These are phyloP conservation scores for Keiferia lycopersicella DNA, from an alignment of 2,888 invertebrate genomes.

Conservation along the genomic window DNA sequence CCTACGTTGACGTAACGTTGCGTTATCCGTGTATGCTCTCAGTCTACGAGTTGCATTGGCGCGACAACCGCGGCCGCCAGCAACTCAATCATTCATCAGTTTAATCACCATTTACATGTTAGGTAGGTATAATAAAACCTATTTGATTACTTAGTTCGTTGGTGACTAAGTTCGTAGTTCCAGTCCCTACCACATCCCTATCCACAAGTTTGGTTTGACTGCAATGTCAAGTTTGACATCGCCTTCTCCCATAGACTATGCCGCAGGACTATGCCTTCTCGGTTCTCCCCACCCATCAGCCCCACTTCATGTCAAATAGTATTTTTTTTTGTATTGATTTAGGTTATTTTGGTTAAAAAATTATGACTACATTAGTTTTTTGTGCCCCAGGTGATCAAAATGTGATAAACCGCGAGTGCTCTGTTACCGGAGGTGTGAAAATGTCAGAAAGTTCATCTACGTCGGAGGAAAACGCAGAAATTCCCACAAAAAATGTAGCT, in stretches of 20 bases:
- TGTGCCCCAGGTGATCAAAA: conserved; percentile 1
- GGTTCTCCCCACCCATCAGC: neutral
- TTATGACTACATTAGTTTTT: neutral
- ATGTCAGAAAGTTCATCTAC: conserved; percentile 17
- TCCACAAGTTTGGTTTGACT: neutral
- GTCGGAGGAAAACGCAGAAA: conserved; percentile 11
- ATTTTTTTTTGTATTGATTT: neutral
- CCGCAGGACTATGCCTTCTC: too few species aligned
- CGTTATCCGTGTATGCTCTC: conserved; percentile 38
- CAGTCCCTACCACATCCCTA: too few species aligned
- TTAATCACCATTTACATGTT: neutral
- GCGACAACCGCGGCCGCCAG: conserved; percentile 35
- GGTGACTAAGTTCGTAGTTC: too few species aligned
- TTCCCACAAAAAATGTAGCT: neutral
- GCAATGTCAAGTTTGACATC: neutral
- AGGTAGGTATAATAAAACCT: conserved; percentile 5
- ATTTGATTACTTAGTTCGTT: neutral
- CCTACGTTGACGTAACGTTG: conserved; percentile 30
- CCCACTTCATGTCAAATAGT: neutral
- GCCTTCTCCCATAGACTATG: too few species aligned
- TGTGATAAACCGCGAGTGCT: conserved; percentile 13
- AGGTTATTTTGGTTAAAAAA: neutral
- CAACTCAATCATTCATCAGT: neutral
- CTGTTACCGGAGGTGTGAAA: neutral
- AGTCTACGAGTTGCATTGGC: conserved; percentile 41